Evolutionary conservation across 2,797 vertebrate genomes (phyloP), one percentile per base, ranked within the genome.

Genomic region (Todus mexicanus): DNA sequence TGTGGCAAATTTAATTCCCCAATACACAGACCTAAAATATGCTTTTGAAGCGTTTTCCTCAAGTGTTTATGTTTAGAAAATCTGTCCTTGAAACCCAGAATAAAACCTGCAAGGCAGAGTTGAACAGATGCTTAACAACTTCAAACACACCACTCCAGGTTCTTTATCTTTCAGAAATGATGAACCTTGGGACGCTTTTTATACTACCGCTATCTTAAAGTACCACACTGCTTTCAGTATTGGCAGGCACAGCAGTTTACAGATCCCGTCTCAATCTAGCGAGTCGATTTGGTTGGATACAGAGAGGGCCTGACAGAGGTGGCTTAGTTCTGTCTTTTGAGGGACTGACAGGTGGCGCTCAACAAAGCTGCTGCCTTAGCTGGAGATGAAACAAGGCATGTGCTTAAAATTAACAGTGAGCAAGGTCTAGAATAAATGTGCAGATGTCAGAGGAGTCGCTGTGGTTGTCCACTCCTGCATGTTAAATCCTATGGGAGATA

Each of bases 31-130:
- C n/a, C 35, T 69, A 59, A 72, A 95, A 63, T 37, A 75, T 0
- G 10, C 31, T 91, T 91, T 88, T 78, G 40, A 78, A 86, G 47
- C 3, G 1, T 94, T 95, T 86, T 87, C n/a, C 20, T 78, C 16
- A 43, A 86, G 66, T 86, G 54, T 79, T 94, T 88, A 25, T 93
- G 59, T 93, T 91, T 92, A 84, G 92, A 78, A 93, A 86, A 73
- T 25, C 27, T 53, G n/a, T 72, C 70, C 83, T 86, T 90, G 80
- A 92, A 81, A 91, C 38, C 10, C 25, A 73, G 71, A 75, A 65
- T 50, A 86, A 82, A 82, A 54, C n/a, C 47, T 75, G 38, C 70
- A 8, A 51, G 59, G 51, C 63, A 37, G 59, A 91, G 50, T n/a
- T 15, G 66, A 91, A 54, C 71, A 92, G 82, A 38, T 88, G 74